phyloP scores from a whole-genome alignment of 2,113 vertebrate species.

The Apistogramma diplotaenia region DNA sequence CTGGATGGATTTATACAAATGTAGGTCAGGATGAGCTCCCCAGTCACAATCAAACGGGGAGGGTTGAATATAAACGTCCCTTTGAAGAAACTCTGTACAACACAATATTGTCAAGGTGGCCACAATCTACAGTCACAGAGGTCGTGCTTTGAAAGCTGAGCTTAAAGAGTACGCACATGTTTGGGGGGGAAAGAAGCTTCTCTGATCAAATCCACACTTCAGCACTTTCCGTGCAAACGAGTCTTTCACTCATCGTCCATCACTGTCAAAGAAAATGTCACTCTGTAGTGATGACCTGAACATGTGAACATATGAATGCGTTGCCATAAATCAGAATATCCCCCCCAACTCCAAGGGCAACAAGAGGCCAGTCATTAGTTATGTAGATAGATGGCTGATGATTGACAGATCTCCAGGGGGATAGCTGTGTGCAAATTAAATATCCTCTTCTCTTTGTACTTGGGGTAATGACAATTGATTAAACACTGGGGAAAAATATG shows the following conservation, averaged over 20 bases:
- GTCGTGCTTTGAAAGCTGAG: not conserved
- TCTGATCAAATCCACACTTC: not conserved
- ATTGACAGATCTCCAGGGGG: constrained; percentile 58
- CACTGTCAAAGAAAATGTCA: constrained; percentile 38
- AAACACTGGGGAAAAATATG: constrained; percentile 50
- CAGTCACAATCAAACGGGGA: constrained; percentile 7
- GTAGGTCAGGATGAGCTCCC: constrained; percentile 46
- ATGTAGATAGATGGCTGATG: constrained; percentile 44
- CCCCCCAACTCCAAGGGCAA: constrained; percentile 53
- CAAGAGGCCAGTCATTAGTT: constrained; percentile 38
- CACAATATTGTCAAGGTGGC: constrained; percentile 1
- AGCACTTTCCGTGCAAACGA: constrained; percentile 20
- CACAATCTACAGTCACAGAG: not conserved
- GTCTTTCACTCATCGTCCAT: constrained; percentile 28
- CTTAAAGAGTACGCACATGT: not conserved
- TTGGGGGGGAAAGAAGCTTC: not conserved
- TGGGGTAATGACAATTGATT: constrained; percentile 70
- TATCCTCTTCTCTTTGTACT: constrained; percentile 20
- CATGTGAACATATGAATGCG: constrained; percentile 48
- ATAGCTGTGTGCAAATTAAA: constrained; percentile 35
- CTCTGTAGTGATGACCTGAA: constrained; percentile 39
- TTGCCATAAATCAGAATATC: constrained; percentile 52
- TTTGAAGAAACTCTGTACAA: constrained; percentile 19
- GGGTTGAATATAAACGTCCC: not conserved
- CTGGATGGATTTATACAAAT: constrained; percentile 26